Percentiles rank a stretch among this genome's conserved stretches.
Evolutionary conservation across 2,113 vertebrate genomes (phyloP).

Genomic region (Muscicapa adusta): DNA sequence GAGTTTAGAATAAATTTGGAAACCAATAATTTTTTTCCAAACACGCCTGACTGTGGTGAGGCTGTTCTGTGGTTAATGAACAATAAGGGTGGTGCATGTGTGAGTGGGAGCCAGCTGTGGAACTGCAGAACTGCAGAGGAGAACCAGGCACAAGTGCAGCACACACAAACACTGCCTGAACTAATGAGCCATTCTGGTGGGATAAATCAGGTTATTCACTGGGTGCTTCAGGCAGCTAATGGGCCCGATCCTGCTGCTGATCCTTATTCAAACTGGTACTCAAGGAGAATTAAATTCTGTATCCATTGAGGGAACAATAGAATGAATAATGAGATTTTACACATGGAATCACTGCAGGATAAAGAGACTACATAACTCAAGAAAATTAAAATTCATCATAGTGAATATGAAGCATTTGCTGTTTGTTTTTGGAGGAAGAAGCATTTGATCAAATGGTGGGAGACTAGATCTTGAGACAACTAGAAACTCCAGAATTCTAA

Average conservation of each 20-base stretch:
- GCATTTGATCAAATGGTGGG: background rate
- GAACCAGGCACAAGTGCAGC: constrained; percentile 10
- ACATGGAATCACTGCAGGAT: background rate
- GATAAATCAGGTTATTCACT: constrained; percentile 40
- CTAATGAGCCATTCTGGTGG: constrained; percentile 25
- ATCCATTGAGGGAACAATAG: background rate
- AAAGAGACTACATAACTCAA: background rate
- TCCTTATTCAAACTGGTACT: constrained; percentile 9
- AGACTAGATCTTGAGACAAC: background rate
- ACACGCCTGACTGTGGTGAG: background rate
- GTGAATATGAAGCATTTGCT: background rate
- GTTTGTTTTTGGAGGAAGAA: background rate
- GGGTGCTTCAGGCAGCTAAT: constrained; percentile 1
- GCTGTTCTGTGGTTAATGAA: constrained; percentile 7
- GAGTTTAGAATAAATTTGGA: background rate
- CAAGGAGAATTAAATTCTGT: constrained; percentile 33
- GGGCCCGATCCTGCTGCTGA: constrained; percentile 32
- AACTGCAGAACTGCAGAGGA: constrained; percentile 32
- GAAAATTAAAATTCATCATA: background rate
- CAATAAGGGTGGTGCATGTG: background rate
- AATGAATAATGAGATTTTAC: constrained; percentile 26
- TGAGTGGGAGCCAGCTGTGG: background rate
- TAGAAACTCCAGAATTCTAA: background rate
- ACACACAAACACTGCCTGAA: constrained; percentile 26
- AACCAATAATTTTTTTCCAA: background rate